Evolutionary conservation across 2,888 invertebrate species (phyloP), one percentile per base, ranked within the genome.

Genomic region (Lasius platythorax): DNA sequence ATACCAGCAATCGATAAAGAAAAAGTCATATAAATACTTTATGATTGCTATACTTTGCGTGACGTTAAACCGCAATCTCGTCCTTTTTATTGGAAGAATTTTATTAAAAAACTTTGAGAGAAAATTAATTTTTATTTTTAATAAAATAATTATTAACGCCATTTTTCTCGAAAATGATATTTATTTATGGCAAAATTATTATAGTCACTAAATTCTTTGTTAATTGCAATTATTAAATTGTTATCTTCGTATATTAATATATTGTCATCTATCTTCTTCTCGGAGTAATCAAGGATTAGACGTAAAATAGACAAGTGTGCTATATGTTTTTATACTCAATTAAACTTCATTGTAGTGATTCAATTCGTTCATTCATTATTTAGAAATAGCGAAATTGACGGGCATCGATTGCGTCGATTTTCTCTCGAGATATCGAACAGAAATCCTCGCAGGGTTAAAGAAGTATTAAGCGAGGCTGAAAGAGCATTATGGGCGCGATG

Each of bases 401-500:
- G 8, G 8, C 40, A 23, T 23, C 23, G 18, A 53, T 73, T 46
- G 75, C 81, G 72, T 46, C 70, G 73, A 85, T 87, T 75, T 87
- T 85, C 83, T 72, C 43, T 30, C 63, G 18, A 68, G 78, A 78
- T 56, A 75, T 37, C 58, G 86, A 85, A 84, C 79, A 84, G 85
- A 83, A 87, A 61, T 66, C 58, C 84, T 63, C 68, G 61, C 85
- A 64, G 90, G 90, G 91, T 90, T 90, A 87, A 89, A 91, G 87
- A 83, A 90, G 89, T 87, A 90, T 92, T 88, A 86, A 66, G 67
- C 78, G 88, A 67, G 72, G 40, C 56, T 53, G 68, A 89, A 88
- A 90, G 90, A 88, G 87, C 40, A 12, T 68, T 68, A 68, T 68
- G 15, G 87, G 89, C 86, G 88, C 86, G 83, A 83, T 82, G 76